These are phyloP conservation scores for Craterocephalus amniculus DNA, from an alignment of 2,797 vertebrate genomes.

Conservation along the genomic window DNA sequence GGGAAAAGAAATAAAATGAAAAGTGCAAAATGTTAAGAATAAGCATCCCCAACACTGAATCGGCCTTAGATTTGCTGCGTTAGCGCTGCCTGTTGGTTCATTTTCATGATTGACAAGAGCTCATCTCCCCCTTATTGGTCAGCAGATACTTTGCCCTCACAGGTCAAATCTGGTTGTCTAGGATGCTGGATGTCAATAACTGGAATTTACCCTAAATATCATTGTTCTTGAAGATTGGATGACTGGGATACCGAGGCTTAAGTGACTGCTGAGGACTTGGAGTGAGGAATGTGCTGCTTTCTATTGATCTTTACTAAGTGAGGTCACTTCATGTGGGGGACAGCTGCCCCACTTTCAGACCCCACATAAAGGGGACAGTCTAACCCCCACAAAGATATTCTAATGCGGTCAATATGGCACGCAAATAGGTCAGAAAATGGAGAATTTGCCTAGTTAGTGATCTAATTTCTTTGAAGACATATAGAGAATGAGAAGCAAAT, in stretches of 20 bases:
- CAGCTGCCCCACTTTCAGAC: conserved; percentile 54
- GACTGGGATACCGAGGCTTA: conserved; percentile 72
- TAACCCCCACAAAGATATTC: conserved; percentile 46
- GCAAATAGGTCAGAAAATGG: conserved; percentile 30
- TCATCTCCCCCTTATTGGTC: conserved; percentile 61
- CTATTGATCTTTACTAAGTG: conserved; percentile 76
- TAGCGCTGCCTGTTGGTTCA: conserved; percentile 27
- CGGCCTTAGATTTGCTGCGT: conserved; percentile 44
- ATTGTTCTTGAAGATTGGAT: conserved; percentile 65
- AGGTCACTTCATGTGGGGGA: conserved; percentile 73
- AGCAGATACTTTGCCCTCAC: conserved; percentile 54
- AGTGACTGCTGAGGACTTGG: conserved; percentile 65
- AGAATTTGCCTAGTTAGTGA: conserved; percentile 26
- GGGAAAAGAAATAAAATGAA: conserved; percentile 16
- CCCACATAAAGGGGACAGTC: conserved; percentile 55
- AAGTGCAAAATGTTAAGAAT: conserved; percentile 28
- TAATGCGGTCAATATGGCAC: conserved; percentile 46
- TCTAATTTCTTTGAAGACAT: conserved; percentile 18
- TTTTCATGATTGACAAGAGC: conserved; percentile 69
- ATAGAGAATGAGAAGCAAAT: conserved; percentile 17
- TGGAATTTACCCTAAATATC: conserved; percentile 78
- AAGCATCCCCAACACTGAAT: conserved; percentile 24
- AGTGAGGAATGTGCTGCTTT: conserved; percentile 72
- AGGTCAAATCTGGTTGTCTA: conserved; percentile 78
- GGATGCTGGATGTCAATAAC: conserved; percentile 67